Conservation (phyloP, 2,797 vertebrate genomes). For the Centroberyx gerrardi region DNA sequence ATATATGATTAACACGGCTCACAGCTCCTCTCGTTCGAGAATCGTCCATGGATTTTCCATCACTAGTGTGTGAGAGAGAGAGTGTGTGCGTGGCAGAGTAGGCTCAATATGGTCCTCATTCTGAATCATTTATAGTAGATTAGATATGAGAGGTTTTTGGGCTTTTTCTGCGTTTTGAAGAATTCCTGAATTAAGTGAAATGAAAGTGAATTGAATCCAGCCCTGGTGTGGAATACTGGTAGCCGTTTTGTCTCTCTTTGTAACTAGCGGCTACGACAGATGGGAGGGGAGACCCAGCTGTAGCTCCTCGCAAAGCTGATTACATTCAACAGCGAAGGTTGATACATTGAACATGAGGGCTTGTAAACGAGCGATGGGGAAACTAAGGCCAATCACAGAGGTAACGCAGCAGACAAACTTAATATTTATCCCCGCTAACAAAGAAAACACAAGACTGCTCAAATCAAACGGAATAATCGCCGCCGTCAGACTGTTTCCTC, state of each 20-base stretch:
- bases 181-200: background rate
- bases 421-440: constrained; percentile 15
- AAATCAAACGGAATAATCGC: constrained; percentile 70
- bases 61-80: no score
- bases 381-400: constrained; percentile 36
- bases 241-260: background rate
- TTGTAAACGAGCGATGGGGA: constrained; percentile 16
- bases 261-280: background rate
- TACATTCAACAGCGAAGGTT: constrained; percentile 20
- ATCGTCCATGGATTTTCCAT: no score
- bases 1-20: no score
- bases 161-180: background rate
- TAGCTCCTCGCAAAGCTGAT: constrained; percentile 16
- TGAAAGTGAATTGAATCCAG: background rate
- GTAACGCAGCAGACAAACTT: constrained; percentile 28
- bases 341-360: constrained; percentile 14
- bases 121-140: no score
- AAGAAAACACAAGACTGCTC: constrained; percentile 22
- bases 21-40: no score
- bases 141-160: no score
- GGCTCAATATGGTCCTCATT: no score
- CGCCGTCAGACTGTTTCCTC: constrained; percentile 36
- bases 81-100: no score
- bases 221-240: no score
- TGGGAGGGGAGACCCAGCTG: background rate